Conservation (phyloP, 2,888 invertebrate genomes). For the Stenolophus ochropezus region DNA sequence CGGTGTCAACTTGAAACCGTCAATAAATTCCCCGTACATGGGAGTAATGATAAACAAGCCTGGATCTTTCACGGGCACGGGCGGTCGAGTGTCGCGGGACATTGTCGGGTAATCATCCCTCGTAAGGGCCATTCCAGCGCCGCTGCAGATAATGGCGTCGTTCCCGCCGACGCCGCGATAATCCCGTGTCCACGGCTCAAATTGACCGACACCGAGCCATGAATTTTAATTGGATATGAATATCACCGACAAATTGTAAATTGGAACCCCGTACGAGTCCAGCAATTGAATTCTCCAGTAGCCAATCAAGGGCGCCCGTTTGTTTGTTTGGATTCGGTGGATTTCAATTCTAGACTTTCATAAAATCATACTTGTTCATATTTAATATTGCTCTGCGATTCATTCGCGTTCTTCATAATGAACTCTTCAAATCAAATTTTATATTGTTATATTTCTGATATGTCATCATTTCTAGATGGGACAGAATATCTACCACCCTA, state of each 20-base stretch:
- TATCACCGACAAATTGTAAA: conserved; percentile 29
- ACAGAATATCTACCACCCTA: too few relatives aligned
- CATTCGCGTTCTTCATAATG: too few relatives aligned
- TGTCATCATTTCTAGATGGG: too few relatives aligned
- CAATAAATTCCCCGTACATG: neutral
- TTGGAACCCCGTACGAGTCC: neutral
- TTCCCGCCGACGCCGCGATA: neutral
- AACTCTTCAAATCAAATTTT: too few relatives aligned
- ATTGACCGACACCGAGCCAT: conserved; percentile 38
- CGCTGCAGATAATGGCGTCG: conserved; percentile 27
- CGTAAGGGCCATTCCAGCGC: conserved; percentile 24
- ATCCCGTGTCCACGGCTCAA: conserved; percentile 28
- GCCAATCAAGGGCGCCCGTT: too few relatives aligned
- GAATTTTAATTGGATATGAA: conserved; percentile 44
- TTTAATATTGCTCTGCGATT: too few relatives aligned
- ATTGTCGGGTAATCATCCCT: conserved; percentile 31
- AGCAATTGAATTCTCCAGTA: neutral
- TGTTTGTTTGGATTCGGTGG: too few relatives aligned
- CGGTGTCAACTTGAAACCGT: too few relatives aligned
- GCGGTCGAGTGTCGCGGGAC: neutral
- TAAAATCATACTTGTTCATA: too few relatives aligned
- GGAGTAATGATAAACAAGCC: neutral
- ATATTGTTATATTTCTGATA: too few relatives aligned
- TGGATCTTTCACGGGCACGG: neutral
- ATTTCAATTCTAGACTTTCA: too few relatives aligned